Percentiles rank a stretch among this genome's conserved stretches.
Evolutionary conservation across 2,797 vertebrate genomes (phyloP).

Genomic region (Fistularia tabacaria): DNA sequence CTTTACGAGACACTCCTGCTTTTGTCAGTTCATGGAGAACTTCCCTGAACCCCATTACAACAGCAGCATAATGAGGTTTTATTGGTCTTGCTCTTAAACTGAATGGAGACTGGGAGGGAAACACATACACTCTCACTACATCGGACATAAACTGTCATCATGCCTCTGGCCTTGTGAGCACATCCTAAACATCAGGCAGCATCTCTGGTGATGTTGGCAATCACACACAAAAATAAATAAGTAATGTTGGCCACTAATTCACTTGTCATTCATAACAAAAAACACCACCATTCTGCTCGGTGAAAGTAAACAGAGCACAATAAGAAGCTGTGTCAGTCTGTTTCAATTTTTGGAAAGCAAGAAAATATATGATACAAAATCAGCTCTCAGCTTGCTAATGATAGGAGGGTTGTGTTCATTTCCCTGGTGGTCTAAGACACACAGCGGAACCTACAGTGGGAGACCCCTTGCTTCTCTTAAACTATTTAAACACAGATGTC

Average conservation of each 20-base stretch:
- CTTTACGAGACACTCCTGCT: conserved; percentile 69
- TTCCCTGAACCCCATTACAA: conserved; percentile 69
- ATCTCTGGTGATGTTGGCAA: conserved; percentile 9
- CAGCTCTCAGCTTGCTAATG: conserved; percentile 20
- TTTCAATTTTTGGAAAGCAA: conserved; percentile 5
- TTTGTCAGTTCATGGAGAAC: conserved; percentile 67
- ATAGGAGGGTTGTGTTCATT: conserved; percentile 50
- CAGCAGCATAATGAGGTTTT: conserved; percentile 76
- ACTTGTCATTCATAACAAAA: conserved; percentile 14
- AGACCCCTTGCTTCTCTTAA: conserved; percentile 74
- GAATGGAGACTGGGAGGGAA: conserved; percentile 57
- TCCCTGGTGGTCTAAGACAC: conserved; percentile 74
- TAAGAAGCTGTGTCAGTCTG: conserved; percentile 10
- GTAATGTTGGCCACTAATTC: conserved; percentile 9
- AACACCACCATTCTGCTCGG: conserved; percentile 1
- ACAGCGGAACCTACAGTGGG: conserved; percentile 60
- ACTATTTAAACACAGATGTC: conserved; percentile 79
- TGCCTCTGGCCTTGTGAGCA: conserved; percentile 33
- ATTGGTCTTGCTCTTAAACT: conserved; percentile 74
- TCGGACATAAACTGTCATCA: conserved; percentile 55
- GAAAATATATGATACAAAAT: conserved; percentile 19
- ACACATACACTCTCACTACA: conserved; percentile 64
- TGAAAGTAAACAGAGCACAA: conserved; percentile 9
- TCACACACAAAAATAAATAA: conserved; percentile 21
- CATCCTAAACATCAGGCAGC: conserved; percentile 36